Evolutionary conservation across 2,797 vertebrate species (phyloP), one percentile per base, ranked within the genome.

Genomic region (Tokudaia muenninki): DNA sequence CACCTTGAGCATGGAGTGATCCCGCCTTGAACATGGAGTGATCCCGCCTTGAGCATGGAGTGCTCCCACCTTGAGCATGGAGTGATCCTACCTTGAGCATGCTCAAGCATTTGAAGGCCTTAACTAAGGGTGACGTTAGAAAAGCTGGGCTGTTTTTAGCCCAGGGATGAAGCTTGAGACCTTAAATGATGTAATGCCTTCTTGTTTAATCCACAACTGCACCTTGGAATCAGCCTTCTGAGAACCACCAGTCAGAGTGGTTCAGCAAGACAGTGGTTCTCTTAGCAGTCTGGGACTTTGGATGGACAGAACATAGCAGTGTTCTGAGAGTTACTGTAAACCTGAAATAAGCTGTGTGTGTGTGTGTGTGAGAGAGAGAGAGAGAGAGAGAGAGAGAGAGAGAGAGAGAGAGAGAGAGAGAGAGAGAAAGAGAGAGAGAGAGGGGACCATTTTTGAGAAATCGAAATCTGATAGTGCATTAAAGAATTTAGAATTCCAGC

Each of bases 311-410:
- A n/a, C 83, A 87, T 22, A 90, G 41, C 50, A n/a, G 47, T n/a
- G 63, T 86, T 94, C 88, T 92, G 90, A 93, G 93, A 95, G 84
- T 90, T 97, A 96, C 67, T 22, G 14, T 97, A 97, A 97, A 94
- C 95, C 86, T 91, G 97, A 98, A 96, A 96, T 96, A 97, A 97
- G 94, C 86, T 97, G 96, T 97, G 97, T 52, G 50, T 52, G 50
- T 52, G 50, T 11, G 11, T 52, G 72, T 12, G 19, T 29, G 61
- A 65, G 10, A 65, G 63, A 65, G 11, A 31, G 29, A 31, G 26
- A 65, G 22, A 31, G 44, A 78, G 26, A 17, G 44, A 57, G 9
- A n/a, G 34, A 55, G 31, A n/a, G 57, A 31, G 14, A 11, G 31
- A 29, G 72, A 24, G 19, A 63, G 61, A 65, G 10, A 65, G 63